Conservation (phyloP, 2,888 invertebrate genomes). For the Chaetogeoica ovagalla region DNA sequence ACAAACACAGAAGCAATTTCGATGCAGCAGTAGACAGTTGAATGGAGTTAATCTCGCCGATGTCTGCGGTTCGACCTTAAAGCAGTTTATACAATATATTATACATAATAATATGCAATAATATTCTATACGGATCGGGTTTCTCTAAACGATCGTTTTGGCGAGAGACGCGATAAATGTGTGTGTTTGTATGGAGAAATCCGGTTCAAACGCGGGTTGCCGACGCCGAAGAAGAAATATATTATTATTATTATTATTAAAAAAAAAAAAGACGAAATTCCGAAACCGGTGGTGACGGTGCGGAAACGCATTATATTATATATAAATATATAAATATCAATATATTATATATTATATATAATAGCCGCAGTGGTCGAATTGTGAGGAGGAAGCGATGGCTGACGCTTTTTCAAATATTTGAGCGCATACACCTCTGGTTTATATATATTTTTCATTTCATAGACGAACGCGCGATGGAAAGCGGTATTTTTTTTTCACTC, state of each 20-base stretch:
- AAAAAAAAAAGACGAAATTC: slow-evolving; percentile 27
- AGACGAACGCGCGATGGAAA: too few relatives aligned
- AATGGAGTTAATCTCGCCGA: slow-evolving; percentile 42
- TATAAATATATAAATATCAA: neutral
- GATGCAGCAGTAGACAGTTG: slow-evolving; percentile 20
- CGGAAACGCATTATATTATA: neutral
- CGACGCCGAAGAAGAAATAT: slow-evolving; percentile 8
- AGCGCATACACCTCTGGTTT: too few relatives aligned
- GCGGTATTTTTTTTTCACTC: too few relatives aligned
- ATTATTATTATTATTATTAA: too few relatives aligned
- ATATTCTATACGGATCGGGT: slow-evolving; percentile 38
- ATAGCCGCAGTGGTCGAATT: too few relatives aligned
- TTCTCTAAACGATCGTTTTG: slow-evolving; percentile 47
- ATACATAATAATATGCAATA: neutral
- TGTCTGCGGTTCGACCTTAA: slow-evolving; percentile 45
- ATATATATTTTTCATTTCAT: too few relatives aligned
- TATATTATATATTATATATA: neutral
- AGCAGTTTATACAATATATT: slow-evolving; percentile 14
- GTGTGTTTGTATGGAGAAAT: neutral
- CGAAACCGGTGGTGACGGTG: neutral
- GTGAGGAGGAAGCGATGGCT: too few relatives aligned
- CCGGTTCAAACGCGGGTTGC: slow-evolving; percentile 41
- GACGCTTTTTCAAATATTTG: too few relatives aligned
- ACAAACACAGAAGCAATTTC: slow-evolving; percentile 31
- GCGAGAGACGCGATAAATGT: neutral